Conservation (phyloP, 92 coral and sea anemone species). For the Paramuricea clavata region DNA sequence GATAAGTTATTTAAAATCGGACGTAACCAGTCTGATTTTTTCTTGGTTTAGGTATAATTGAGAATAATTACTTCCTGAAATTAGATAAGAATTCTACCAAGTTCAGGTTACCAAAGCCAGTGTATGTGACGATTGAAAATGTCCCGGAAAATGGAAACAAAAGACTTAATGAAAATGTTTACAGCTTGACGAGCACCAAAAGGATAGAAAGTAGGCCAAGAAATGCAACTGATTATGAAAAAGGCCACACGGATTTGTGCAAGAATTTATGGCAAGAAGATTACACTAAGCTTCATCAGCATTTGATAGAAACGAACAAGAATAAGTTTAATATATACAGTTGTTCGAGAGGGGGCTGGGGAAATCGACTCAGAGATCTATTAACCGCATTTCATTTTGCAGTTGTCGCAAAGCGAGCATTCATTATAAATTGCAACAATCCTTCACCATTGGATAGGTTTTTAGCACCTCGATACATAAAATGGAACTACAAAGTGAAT, state of each 20-base stretch:
- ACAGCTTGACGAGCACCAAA: no score
- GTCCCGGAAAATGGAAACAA: no score
- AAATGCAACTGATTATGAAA: not conserved
- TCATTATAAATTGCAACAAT: slow-evolving; percentile 83
- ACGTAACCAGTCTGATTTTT: no score
- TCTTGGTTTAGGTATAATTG: not conserved
- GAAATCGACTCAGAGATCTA: slow-evolving; percentile 86
- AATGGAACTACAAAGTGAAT: no score
- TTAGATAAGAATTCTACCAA: not conserved
- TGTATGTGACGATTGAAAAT: no score
- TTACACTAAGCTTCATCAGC: not conserved
- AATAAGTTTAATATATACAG: not conserved
- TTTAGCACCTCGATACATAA: slow-evolving; percentile 73
- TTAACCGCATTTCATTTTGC: slow-evolving; percentile 83
- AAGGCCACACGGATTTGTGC: not conserved
- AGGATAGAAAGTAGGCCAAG: not conserved
- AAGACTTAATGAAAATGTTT: no score
- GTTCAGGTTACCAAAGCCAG: not conserved
- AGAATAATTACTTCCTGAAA: not conserved
- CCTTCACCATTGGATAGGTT: slow-evolving; percentile 89
- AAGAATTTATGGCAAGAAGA: not conserved
- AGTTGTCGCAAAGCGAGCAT: slow-evolving; percentile 83
- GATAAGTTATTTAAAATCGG: no score
- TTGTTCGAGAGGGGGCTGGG: slow-evolving; percentile 64
- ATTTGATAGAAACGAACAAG: not conserved